Percentiles rank a stretch among this genome's conserved stretches.
Evolutionary conservation across 2,888 invertebrate genomes (phyloP).

Genomic region (Hyposoter dolosus): DNA sequence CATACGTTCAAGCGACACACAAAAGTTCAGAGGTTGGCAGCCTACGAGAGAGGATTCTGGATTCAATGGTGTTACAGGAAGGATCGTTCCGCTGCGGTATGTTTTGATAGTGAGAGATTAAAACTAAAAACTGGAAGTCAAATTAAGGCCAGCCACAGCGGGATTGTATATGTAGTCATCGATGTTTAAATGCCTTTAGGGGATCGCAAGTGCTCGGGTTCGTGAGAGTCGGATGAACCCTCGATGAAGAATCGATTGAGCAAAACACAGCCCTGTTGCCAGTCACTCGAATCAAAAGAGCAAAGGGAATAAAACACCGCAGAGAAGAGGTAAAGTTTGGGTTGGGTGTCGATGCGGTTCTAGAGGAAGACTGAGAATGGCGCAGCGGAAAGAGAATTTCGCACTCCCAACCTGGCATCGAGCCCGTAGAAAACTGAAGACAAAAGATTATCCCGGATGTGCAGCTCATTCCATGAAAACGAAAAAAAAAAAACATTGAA

Average conservation of each 20-base stretch:
- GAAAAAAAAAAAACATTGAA: slow-evolving; percentile 50
- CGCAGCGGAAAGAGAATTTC: slow-evolving; percentile 76
- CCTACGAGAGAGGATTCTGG: slow-evolving; percentile 50
- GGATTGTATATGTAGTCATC: not conserved
- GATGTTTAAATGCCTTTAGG: not conserved
- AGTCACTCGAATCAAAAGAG: not conserved
- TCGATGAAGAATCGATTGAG: slow-evolving; percentile 10
- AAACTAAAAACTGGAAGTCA: slow-evolving; percentile 6
- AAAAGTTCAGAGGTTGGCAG: slow-evolving; percentile 64
- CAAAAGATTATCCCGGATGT: slow-evolving; percentile 69
- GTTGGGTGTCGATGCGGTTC: slow-evolving; percentile 25
- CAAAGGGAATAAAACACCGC: slow-evolving; percentile 23
- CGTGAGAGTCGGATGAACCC: not conserved
- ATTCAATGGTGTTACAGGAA: slow-evolving; percentile 24
- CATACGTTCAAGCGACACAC: slow-evolving; percentile 77
- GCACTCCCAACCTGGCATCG: slow-evolving; percentile 76
- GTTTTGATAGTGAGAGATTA: slow-evolving; percentile 31
- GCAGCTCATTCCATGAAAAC: slow-evolving; percentile 56
- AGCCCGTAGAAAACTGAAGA: slow-evolving; percentile 74
- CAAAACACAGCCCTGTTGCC: slow-evolving; percentile 6
- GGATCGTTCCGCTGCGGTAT: not conserved
- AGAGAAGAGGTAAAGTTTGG: slow-evolving; percentile 34
- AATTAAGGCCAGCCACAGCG: slow-evolving; percentile 11
- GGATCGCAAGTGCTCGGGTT: not conserved
- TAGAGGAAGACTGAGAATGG: slow-evolving; percentile 54